A percentile compares a stretch with the other conserved stretches of the same genome.
Evolutionary conservation across 2,888 invertebrate species (phyloP).

Genomic region (Ectemnius continuus): DNA sequence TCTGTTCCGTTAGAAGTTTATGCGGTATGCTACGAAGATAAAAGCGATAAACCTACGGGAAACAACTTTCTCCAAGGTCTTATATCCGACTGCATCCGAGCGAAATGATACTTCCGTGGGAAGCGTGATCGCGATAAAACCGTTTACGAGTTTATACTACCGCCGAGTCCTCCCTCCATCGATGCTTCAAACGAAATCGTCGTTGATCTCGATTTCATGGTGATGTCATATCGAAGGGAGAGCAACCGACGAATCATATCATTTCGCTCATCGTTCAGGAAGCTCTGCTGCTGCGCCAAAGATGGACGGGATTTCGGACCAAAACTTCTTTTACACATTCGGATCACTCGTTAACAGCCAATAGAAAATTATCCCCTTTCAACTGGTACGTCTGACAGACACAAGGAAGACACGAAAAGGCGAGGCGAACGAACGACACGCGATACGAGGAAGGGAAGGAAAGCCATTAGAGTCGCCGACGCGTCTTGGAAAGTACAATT

Average conservation of each 20-base stretch:
- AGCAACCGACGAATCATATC: conserved; percentile 10
- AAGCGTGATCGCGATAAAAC: conserved; percentile 57
- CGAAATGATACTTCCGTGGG: conserved; percentile 43
- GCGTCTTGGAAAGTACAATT: conserved; percentile 74
- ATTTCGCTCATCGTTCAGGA: conserved; percentile 1
- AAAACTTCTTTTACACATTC: too few relatives aligned
- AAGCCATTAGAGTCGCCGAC: conserved; percentile 26
- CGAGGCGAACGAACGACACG: not conserved
- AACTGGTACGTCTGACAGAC: too few relatives aligned
- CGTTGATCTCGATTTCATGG: conserved; percentile 46
- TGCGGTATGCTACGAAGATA: too few relatives aligned
- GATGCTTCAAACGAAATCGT: conserved; percentile 33
- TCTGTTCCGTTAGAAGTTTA: too few relatives aligned
- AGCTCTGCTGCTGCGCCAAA: too few relatives aligned
- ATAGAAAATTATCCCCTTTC: too few relatives aligned
- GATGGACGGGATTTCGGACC: too few relatives aligned
- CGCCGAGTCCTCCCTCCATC: too few relatives aligned
- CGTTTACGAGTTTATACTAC: conserved; percentile 49
- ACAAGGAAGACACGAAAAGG: too few relatives aligned
- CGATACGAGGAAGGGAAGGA: not conserved
- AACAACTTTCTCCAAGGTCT: conserved; percentile 23
- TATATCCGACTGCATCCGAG: conserved; percentile 36
- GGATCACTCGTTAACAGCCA: too few relatives aligned
- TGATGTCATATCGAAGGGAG: conserved; percentile 19
- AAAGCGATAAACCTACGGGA: conserved; percentile 15